Evolutionary conservation across 2,888 invertebrate species (phyloP).

Genomic region (Trissoscelio sp.): DNA sequence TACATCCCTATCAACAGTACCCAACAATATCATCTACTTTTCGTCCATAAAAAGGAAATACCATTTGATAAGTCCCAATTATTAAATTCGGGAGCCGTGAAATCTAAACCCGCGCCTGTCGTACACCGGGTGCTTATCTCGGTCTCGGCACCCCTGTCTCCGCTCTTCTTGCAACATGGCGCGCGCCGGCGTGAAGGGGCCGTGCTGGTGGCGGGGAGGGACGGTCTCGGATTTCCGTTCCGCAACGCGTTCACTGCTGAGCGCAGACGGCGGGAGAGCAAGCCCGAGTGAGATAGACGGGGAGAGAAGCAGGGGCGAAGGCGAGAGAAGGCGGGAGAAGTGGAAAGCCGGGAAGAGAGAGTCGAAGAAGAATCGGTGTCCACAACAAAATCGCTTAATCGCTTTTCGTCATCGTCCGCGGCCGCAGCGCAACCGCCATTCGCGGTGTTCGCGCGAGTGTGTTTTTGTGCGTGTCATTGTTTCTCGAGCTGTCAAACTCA

Average conservation of each 20-base stretch:
- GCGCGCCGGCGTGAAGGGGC: slow-evolving; percentile 66
- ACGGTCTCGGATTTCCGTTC: slow-evolving; percentile 78
- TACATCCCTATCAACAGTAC: too few relatives aligned
- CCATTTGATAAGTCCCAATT: too few relatives aligned
- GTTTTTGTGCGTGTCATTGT: slow-evolving; percentile 56
- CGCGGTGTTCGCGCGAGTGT: slow-evolving; percentile 75
- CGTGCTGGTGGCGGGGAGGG: slow-evolving; percentile 60
- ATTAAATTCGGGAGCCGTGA: not conserved
- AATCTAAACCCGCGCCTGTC: not conserved
- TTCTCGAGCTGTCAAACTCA: slow-evolving; percentile 28
- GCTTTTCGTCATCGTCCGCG: slow-evolving; percentile 82
- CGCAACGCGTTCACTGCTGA: slow-evolving; percentile 76
- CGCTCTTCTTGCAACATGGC: slow-evolving; percentile 43
- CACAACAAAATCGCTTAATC: slow-evolving; percentile 84
- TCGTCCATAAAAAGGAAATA: too few relatives aligned
- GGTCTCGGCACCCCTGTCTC: slow-evolving; percentile 14
- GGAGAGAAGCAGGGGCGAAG: slow-evolving; percentile 74
- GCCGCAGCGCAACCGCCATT: slow-evolving; percentile 65
- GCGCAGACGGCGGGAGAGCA: slow-evolving; percentile 78
- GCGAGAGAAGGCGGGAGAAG: slow-evolving; percentile 79
- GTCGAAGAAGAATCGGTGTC: slow-evolving; percentile 81
- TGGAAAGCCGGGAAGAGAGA: slow-evolving; percentile 80
- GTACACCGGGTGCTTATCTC: slow-evolving; percentile 1
- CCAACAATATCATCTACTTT: too few relatives aligned
- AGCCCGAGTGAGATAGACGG: slow-evolving; percentile 50